Conservation (phyloP, 1,140 invertebrate genomes). For the Parapsyche elsis region DNA sequence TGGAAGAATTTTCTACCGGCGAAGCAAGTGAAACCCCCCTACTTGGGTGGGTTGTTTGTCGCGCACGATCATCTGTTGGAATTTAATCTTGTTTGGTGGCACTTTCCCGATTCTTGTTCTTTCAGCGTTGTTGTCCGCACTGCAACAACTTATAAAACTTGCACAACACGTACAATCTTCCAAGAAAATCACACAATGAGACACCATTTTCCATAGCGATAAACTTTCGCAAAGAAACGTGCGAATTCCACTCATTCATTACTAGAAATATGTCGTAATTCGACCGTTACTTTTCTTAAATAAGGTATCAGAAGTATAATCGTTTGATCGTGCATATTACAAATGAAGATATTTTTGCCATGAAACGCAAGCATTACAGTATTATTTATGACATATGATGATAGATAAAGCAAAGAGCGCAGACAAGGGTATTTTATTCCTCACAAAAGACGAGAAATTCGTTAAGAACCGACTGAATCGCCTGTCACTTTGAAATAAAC, state of each 20-base stretch:
- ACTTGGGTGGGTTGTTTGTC: not conserved
- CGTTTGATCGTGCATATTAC: not conserved
- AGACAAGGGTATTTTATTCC: conserved; percentile 46
- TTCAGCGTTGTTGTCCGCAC: too few species aligned
- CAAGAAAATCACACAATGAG: too few species aligned
- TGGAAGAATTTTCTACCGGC: conserved; percentile 10
- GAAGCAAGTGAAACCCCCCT: not conserved
- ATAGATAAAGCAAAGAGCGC: conserved; percentile 42
- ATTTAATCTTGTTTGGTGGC: conserved; percentile 36
- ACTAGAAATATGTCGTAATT: too few species aligned
- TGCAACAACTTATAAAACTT: too few species aligned
- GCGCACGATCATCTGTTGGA: conserved; percentile 13
- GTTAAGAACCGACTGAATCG: conserved; percentile 49
- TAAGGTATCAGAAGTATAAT: too few species aligned
- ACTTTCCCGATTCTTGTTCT: not conserved
- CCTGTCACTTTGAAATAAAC: conserved; percentile 52
- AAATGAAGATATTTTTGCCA: not conserved
- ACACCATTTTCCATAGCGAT: too few species aligned
- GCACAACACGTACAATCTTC: too few species aligned
- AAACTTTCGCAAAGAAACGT: too few species aligned
- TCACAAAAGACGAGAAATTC: conserved; percentile 47
- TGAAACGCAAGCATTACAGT: conserved; percentile 11
- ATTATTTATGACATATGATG: conserved; percentile 47
- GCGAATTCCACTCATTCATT: too few species aligned
- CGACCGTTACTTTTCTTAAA: too few species aligned